These are phyloP conservation scores for Ferrisia virgata DNA, from an alignment of 2,888 invertebrate species.

Conservation along the genomic window DNA sequence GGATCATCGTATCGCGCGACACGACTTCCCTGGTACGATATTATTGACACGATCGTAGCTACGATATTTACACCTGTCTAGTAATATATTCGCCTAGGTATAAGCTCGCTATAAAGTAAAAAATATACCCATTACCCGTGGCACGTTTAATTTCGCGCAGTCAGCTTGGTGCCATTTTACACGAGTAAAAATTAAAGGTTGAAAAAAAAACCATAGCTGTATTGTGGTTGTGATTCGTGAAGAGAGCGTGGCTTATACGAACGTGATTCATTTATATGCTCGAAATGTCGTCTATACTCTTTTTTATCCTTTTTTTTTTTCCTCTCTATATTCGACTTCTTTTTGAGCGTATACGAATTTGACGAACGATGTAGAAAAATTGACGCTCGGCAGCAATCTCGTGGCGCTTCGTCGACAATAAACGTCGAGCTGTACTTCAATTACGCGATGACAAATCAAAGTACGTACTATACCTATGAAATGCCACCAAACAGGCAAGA, in stretches of 20 bases:
- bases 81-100: not conserved
- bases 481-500: not conserved
- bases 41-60: not conserved
- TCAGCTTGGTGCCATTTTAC: not conserved
- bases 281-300: not conserved
- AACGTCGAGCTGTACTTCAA: not conserved
- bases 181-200: not conserved
- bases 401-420: conserved; percentile 28
- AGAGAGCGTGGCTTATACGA: not conserved
- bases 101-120: no score
- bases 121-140: no score
- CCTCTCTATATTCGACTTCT: no score
- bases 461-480: no score
- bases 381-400: conserved; percentile 18
- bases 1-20: not conserved
- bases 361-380: not conserved
- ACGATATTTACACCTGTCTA: not conserved
- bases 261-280: not conserved
- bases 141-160: not conserved
- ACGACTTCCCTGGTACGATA: not conserved
- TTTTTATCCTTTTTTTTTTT: not conserved
- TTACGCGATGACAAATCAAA: not conserved
- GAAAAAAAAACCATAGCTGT: not conserved
- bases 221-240: no score
- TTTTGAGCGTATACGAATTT: not conserved